phyloP scores from a whole-genome alignment of 2,113 vertebrate genomes.

The Oncorhynchus masou region DNA sequence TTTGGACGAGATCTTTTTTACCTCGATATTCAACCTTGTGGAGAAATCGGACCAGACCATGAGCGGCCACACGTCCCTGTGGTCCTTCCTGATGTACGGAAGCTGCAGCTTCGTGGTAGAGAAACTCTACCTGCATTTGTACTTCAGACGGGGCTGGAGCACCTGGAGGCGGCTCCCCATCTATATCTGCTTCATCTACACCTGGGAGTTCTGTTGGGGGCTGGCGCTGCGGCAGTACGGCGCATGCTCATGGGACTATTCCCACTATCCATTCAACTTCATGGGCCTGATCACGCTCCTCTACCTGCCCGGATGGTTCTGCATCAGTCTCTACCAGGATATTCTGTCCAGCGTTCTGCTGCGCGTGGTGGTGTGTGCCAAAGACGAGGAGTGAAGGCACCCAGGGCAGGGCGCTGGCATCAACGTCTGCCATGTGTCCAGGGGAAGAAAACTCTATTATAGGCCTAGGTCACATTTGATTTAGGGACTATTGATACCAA shows the following conservation, averaged over 20 bases:
- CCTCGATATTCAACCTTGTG: slow-evolving; percentile 79
- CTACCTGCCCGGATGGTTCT: slow-evolving; percentile 83
- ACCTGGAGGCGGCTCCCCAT: slow-evolving; percentile 74
- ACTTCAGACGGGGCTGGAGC: slow-evolving; percentile 75
- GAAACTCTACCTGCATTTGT: slow-evolving; percentile 79
- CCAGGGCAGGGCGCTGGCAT: slow-evolving; percentile 45
- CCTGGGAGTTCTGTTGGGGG: slow-evolving; percentile 83
- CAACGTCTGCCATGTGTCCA: slow-evolving; percentile 41
- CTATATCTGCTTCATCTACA: slow-evolving; percentile 80
- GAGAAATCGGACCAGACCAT: slow-evolving; percentile 66
- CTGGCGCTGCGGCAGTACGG: slow-evolving; percentile 73
- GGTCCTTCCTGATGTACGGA: slow-evolving; percentile 88
- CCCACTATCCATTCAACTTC: slow-evolving; percentile 83
- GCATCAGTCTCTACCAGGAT: slow-evolving; percentile 84
- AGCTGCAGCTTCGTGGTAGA: slow-evolving; percentile 86
- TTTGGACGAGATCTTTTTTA: slow-evolving; percentile 86
- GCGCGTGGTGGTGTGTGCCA: slow-evolving; percentile 70
- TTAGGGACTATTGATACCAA: neutral
- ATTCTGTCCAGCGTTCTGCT: slow-evolving; percentile 79
- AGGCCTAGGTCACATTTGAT: neutral
- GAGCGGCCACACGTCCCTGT: slow-evolving; percentile 82
- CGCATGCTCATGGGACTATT: slow-evolving; percentile 88
- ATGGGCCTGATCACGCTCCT: slow-evolving; percentile 85
- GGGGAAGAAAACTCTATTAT: slow-evolving; percentile 26
- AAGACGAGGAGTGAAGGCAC: slow-evolving; percentile 16